A percentile compares a stretch with the other conserved stretches of the same genome.
Evolutionary conservation across 2,888 invertebrate species (phyloP).

Genomic region (Latrodectus elegans): DNA sequence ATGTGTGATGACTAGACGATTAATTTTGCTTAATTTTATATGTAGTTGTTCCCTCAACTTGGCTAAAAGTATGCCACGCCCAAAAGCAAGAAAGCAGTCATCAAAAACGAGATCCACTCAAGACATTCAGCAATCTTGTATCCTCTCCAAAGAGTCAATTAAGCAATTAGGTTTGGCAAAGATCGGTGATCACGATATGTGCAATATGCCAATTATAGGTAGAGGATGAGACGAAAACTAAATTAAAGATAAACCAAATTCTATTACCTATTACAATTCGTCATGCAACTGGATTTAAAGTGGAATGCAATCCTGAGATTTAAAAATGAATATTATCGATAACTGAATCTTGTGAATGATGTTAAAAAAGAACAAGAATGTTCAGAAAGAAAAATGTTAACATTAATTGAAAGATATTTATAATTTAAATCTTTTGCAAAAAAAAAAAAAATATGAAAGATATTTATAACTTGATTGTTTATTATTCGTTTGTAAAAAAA

Average conservation of each 20-base stretch:
- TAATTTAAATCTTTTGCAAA: too few species aligned
- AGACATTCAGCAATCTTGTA: slow-evolving; percentile 28
- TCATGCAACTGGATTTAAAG: slow-evolving; percentile 41
- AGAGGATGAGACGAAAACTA: slow-evolving; percentile 8
- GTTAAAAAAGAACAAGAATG: too few species aligned
- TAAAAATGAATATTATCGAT: too few species aligned
- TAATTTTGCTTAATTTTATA: slow-evolving; percentile 1
- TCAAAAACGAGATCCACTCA: slow-evolving; percentile 20
- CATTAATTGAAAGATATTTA: too few species aligned
- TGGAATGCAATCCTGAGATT: background rate
- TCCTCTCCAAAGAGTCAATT: slow-evolving; percentile 39
- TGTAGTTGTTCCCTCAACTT: slow-evolving; percentile 9
- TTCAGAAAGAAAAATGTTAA: too few species aligned
- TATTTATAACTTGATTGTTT: too few species aligned
- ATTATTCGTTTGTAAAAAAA: too few species aligned
- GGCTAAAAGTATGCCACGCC: slow-evolving; percentile 20
- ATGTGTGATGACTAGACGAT: too few species aligned
- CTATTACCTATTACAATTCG: slow-evolving; percentile 40
- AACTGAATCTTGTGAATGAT: too few species aligned
- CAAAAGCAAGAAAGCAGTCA: slow-evolving; percentile 2
- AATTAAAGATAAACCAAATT: slow-evolving; percentile 21
- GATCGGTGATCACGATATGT: slow-evolving; percentile 42
- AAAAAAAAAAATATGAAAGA: too few species aligned
- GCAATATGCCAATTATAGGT: slow-evolving; percentile 38
- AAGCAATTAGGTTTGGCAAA: slow-evolving; percentile 55